These are phyloP conservation scores for Phoenoteleia sp. DNA, from an alignment of 2,888 invertebrate genomes.

Conservation along the genomic window DNA sequence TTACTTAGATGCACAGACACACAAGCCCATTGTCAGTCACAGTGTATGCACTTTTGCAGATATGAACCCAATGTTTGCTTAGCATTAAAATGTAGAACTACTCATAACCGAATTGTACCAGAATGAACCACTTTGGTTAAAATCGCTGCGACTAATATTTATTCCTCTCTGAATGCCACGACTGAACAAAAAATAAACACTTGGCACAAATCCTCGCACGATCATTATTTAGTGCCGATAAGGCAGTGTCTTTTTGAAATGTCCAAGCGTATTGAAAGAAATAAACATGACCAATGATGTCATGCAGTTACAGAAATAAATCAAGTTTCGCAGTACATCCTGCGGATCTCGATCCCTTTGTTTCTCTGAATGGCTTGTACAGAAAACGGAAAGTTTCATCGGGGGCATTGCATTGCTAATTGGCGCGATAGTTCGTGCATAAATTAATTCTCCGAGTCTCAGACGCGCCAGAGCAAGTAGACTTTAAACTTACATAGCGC, in stretches of 20 bases:
- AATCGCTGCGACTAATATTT: constrained; percentile 3
- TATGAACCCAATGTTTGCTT: not conserved
- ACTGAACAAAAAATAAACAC: constrained; percentile 32
- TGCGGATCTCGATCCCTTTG: constrained; percentile 64
- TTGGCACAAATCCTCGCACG: constrained; percentile 28
- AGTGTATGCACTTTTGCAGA: constrained; percentile 11
- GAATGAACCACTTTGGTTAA: constrained; percentile 3
- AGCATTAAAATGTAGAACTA: not conserved
- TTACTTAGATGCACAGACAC: constrained; percentile 4
- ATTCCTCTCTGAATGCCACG: constrained; percentile 3
- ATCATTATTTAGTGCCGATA: constrained; percentile 35
- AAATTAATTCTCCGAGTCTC: constrained; percentile 78
- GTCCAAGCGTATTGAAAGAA: no score
- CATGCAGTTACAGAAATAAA: constrained; percentile 48
- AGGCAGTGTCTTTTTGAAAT: constrained; percentile 37
- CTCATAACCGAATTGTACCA: not conserved
- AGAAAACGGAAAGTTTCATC: constrained; percentile 80
- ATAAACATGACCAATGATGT: constrained; percentile 41
- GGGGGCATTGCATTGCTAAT: constrained; percentile 81
- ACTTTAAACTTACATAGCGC: constrained; percentile 73
- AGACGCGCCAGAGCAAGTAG: constrained; percentile 65
- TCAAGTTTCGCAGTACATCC: constrained; percentile 26
- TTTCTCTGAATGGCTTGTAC: constrained; percentile 50
- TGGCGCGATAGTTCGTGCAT: constrained; percentile 78
- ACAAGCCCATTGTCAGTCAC: not conserved